phyloP scores from a whole-genome alignment of 2,888 invertebrate genomes.

The Chelonus formosanus region DNA sequence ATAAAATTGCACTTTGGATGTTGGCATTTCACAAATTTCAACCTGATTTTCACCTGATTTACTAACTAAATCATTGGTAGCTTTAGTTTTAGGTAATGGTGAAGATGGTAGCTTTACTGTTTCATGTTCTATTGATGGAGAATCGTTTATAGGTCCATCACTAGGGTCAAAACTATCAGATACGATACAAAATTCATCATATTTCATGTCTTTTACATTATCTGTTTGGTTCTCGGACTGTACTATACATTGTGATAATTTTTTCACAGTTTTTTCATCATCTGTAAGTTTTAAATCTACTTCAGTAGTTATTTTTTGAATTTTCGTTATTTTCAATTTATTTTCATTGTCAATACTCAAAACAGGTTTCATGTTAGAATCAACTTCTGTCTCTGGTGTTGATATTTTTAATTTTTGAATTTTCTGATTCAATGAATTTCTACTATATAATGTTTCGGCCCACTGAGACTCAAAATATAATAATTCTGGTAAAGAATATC shows the following conservation, averaged over 20 bases:
- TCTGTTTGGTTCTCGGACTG: slow-evolving; percentile 9
- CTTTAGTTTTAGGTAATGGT: slow-evolving; percentile 38
- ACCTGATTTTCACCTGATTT: slow-evolving; percentile 29
- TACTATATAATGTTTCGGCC: no score
- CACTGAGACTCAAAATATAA: no score
- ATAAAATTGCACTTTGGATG: slow-evolving; percentile 59
- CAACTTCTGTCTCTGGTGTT: no score
- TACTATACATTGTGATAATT: neutral
- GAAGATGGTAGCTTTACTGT: neutral
- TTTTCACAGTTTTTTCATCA: slow-evolving; percentile 9
- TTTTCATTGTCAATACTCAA: no score
- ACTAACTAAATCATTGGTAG: slow-evolving; percentile 38
- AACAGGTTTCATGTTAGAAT: no score
- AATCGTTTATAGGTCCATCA: neutral
- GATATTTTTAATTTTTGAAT: no score
- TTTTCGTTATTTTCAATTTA: no score
- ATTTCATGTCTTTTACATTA: slow-evolving; percentile 2
- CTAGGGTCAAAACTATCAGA: no score
- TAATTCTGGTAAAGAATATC: no score
- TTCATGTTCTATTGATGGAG: neutral
- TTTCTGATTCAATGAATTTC: no score
- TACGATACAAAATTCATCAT: neutral
- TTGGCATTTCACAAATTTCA: slow-evolving; percentile 39
- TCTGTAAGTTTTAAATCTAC: neutral
- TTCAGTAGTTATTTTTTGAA: no score